Percentiles rank a stretch among this genome's conserved stretches.
These are phyloP conservation scores for Megalops atlanticus DNA, from an alignment of 2,113 vertebrate species.

Conservation along the genomic window DNA sequence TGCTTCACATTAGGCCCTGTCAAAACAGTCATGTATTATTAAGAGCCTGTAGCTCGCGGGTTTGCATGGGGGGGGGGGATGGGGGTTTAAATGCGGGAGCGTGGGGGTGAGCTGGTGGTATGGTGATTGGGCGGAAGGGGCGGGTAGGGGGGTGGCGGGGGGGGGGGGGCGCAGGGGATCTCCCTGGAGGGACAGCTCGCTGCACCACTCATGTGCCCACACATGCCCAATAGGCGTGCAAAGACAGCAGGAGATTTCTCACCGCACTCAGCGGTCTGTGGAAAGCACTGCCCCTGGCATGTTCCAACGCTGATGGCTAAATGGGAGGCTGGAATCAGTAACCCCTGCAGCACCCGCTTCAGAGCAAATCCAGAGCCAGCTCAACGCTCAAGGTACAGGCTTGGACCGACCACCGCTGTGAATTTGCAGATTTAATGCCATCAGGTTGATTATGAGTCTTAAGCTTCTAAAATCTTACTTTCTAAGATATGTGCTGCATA, in stretches of 20 bases:
- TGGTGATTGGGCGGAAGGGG: slow-evolving; percentile 21
- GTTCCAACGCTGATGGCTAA: neutral
- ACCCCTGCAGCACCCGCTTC: neutral
- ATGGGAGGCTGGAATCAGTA: too few species aligned
- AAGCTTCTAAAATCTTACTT: too few species aligned
- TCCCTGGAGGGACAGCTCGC: neutral
- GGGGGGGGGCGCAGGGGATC: neutral
- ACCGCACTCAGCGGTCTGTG: neutral
- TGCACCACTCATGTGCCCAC: neutral
- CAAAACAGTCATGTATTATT: slow-evolving; percentile 51
- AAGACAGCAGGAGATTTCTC: neutral
- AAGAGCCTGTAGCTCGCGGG: slow-evolving; percentile 47
- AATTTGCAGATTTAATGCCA: too few species aligned
- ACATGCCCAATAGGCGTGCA: neutral
- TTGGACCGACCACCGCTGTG: too few species aligned
- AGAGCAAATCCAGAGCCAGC: too few species aligned
- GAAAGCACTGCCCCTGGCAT: neutral
- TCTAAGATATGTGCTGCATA: too few species aligned
- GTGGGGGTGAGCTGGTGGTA: too few species aligned
- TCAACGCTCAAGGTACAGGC: too few species aligned
- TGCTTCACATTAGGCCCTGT: slow-evolving; percentile 37
- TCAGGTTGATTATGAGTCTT: too few species aligned
- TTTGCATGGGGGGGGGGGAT: too few species aligned
- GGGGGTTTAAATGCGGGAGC: too few species aligned
- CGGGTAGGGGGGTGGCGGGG: slow-evolving; percentile 11